A percentile compares a stretch with the other conserved stretches of the same genome.
Conservation (phyloP, 2,888 invertebrate species). For the Corythucha ciliata region DNA sequence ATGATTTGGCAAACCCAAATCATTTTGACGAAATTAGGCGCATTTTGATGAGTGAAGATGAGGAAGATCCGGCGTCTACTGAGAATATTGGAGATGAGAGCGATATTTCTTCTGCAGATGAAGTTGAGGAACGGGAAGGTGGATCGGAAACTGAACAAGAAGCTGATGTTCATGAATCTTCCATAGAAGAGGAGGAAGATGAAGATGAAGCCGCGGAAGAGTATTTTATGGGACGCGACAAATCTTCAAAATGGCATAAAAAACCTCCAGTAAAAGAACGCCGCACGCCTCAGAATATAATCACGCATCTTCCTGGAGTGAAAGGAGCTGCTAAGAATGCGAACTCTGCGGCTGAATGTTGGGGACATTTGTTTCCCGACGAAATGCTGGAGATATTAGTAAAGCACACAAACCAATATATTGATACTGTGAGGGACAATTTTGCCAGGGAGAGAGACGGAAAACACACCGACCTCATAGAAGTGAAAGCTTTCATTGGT, state of each 20-base stretch:
- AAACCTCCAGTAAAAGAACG: conserved; percentile 22
- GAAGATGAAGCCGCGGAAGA: no score
- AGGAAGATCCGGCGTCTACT: not conserved
- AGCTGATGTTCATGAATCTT: no score
- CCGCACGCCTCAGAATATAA: conserved; percentile 19
- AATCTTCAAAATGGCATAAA: conserved; percentile 30
- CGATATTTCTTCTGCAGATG: no score
- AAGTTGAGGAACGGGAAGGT: no score
- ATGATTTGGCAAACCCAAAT: not conserved
- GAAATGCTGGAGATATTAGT: conserved; percentile 27
- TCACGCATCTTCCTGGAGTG: no score
- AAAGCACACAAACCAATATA: not conserved
- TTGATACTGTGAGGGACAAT: not conserved
- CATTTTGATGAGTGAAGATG: not conserved
- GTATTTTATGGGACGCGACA: conserved; percentile 28
- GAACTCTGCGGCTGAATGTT: conserved; percentile 31
- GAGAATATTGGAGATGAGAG: not conserved
- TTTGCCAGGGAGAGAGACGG: not conserved
- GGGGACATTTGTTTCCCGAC: conserved; percentile 30
- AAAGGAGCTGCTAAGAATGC: conserved; percentile 29
- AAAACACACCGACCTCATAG: not conserved
- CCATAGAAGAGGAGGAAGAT: no score
- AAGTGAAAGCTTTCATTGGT: conserved; percentile 1
- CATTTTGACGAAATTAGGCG: not conserved
- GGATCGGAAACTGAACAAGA: no score